Base-by-base conservation (phyloP, 1,140 invertebrate species). In the Episyrphus balteatus region DNA sequence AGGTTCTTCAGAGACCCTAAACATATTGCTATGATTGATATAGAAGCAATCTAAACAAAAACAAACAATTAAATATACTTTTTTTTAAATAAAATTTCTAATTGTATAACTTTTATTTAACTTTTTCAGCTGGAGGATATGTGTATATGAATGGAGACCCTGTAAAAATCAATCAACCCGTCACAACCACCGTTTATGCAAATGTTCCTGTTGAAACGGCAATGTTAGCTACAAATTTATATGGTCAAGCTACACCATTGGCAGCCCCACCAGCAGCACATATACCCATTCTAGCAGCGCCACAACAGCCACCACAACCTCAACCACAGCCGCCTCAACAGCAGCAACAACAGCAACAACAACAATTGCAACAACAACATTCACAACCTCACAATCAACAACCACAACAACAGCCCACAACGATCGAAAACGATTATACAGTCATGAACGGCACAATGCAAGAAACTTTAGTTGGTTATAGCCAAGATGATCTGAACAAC, bases 191-290 rank as follows among this genome's bases (percentile, higher is more conserved):
- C 18, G 57, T 66, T 40, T 64, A 64, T 46, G 55, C 63, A 38
- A 63, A 62, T 59, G 64, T 66, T 56, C 63, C 64, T 59, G 64
- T 66, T 53, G 64, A 66, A 48, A 61, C 64, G 58, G 64, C 61
- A 51, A 62, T 67, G 60, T 55, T 67, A 58, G 58, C 59, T 44
- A 62, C 64, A 30, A 64, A 64, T 55, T 38, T 67, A 49, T 66
- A 61, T 51, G 56, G 55, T 41, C 51, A 55, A 21, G 55, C 63
- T 36, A 60, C 64, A 47, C 63, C 62, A 53, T 59, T 66, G 50
- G 61, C 59, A 55, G 64, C 62, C 42, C 57, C 59, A 42, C 42
- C 57, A 37, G 56, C 63, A 47, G 55, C 63, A 52, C 62, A 66
- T 43, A 60, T 64, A 54, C 64, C 63, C 41, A 55, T 66, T 48